Evolutionary conservation across 2,113 vertebrate species (phyloP), one percentile per base, ranked within the genome.

Genomic region (Gnathonemus longibarbis): DNA sequence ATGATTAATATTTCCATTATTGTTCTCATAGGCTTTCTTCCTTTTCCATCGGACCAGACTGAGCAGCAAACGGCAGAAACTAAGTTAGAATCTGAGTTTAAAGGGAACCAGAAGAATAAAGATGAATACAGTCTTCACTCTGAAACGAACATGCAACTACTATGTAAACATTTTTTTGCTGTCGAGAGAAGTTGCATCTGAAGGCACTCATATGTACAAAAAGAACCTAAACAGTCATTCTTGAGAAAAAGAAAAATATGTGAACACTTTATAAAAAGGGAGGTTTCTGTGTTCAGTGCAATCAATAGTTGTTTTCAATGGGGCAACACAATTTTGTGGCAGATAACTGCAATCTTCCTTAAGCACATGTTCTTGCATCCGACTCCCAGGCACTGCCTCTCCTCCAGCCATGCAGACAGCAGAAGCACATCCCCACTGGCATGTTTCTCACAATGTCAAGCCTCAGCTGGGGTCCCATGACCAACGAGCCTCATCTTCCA

Each of bases 1-100:
- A 84, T 84, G 83, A 84, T 84, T 84, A 84, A 84, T 84, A n/a
- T 84, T 84, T 84, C 42, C 83, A 84, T 48, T n/a, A n/a, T 84
- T 84, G 45, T 84, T 45, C 80, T 46, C 83, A 48, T 13, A 84
- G 83, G 83, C 83, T 19, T 84, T 48, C 83, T 24, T 46, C 45
- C 21, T 13, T 46, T 84, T 84, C 39, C 77, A 45, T 19, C 77
- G 27, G 19, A 24, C 24, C 83, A 84, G 42, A n/a, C 45, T 24
- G 8, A 84, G 39, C 24, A 84, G 45, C 19, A 46, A 84, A 39
- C 10, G 10, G 45, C 17, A 84, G n/a, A 84, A 84, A 84, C 3
- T 19, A 39, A 42, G 31, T 83, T 9, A 9, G 35, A 83, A 83
- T 83, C 27, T 11, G 66, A 31, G 27, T 74, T 35, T 74, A 17